phyloP scores from a whole-genome alignment of 2,797 vertebrate genomes.

The Neosilurus hyrtlii region DNA sequence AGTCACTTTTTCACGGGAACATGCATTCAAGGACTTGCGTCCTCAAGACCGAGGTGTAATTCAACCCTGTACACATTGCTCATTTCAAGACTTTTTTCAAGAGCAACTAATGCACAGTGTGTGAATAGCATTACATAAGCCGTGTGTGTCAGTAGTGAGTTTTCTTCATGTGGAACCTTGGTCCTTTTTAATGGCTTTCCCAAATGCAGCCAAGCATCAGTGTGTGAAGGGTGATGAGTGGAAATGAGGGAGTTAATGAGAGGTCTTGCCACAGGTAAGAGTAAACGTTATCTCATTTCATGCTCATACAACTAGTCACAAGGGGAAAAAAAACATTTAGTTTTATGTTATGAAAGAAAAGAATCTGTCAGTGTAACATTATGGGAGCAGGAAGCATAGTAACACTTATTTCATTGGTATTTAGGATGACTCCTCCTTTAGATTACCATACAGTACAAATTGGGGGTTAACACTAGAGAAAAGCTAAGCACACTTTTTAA shows the following conservation, averaged over 20 bases:
- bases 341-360: background rate
- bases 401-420: slow-evolving; percentile 5
- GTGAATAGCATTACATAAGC: slow-evolving; percentile 48
- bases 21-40: slow-evolving; percentile 27
- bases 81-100: slow-evolving; percentile 27
- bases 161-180: slow-evolving; percentile 37
- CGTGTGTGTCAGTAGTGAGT: slow-evolving; percentile 34
- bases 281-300: slow-evolving; percentile 21
- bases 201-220: slow-evolving; percentile 49
- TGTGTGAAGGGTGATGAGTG: slow-evolving; percentile 48
- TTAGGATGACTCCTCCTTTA: slow-evolving; percentile 26
- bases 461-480: no score
- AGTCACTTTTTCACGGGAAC: background rate
- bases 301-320: background rate
- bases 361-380: background rate
- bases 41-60: slow-evolving; percentile 40
- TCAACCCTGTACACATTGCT: slow-evolving; percentile 29
- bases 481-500: no score
- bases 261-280: slow-evolving; percentile 37
- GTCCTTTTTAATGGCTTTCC: slow-evolving; percentile 46
- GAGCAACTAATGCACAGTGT: slow-evolving; percentile 41
- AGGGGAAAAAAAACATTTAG: background rate
- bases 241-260: slow-evolving; percentile 46
- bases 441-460: slow-evolving; percentile 44
- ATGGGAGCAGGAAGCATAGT: background rate